phyloP scores from a whole-genome alignment of 2,113 vertebrate species.

The Calidris pygmaea region DNA sequence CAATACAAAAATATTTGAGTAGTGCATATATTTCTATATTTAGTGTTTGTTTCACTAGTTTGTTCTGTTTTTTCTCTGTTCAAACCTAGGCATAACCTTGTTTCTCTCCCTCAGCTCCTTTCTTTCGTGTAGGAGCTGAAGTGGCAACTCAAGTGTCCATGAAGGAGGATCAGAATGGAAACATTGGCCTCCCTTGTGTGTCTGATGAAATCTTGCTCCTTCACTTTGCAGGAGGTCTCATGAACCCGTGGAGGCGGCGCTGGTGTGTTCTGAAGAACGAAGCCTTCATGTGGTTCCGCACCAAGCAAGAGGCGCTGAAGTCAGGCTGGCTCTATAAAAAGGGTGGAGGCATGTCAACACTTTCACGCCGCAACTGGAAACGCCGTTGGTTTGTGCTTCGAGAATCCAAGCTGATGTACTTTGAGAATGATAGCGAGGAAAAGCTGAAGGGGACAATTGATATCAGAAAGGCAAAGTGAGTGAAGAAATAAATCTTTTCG shows the following conservation, averaged over 20 bases:
- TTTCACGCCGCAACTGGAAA: slow-evolving; percentile 93
- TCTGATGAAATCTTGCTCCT: not conserved
- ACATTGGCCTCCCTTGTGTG: accelerated
- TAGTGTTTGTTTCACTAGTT: not conserved
- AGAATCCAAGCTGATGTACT: slow-evolving; percentile 91
- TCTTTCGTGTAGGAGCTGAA: not conserved
- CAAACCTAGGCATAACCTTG: not conserved
- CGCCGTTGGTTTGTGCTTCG: slow-evolving; percentile 94
- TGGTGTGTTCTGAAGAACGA: slow-evolving; percentile 92
- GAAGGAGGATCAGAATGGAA: not conserved
- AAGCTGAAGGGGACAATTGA: slow-evolving; percentile 92
- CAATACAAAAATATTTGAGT: not conserved
- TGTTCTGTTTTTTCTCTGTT: not conserved
- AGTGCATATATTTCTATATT: not conserved
- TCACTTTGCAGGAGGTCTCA: slow-evolving; percentile 79
- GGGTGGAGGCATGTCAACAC: slow-evolving; percentile 88
- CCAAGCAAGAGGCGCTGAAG: slow-evolving; percentile 89
- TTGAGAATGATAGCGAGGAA: slow-evolving; percentile 91
- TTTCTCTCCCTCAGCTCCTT: not conserved
- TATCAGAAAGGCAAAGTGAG: slow-evolving; percentile 85
- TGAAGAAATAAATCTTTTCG: not conserved
- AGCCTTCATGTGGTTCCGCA: slow-evolving; percentile 92
- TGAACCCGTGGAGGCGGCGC: slow-evolving; percentile 88
- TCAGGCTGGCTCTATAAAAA: slow-evolving; percentile 94
- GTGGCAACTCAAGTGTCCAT: accelerated